These are phyloP conservation scores for Eilema sororculum DNA, from an alignment of 2,888 invertebrate species.

Conservation along the genomic window DNA sequence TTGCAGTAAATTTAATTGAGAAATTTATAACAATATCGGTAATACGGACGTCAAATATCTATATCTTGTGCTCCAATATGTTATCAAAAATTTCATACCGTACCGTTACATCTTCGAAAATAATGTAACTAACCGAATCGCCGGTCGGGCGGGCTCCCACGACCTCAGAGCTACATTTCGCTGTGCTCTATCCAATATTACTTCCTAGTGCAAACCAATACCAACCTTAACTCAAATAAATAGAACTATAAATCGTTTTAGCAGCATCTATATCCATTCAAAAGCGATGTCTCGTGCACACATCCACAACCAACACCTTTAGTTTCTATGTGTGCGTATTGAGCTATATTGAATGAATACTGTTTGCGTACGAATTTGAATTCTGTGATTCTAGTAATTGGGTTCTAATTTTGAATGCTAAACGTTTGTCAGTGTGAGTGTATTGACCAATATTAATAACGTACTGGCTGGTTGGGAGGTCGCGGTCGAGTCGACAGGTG, in stretches of 20 bases:
- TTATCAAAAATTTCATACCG: conserved; percentile 80
- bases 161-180: conserved; percentile 82
- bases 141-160: conserved; percentile 77
- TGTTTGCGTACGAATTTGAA: conserved; percentile 52
- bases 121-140: conserved; percentile 80
- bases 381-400: conserved; percentile 48
- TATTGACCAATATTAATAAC: conserved; percentile 84
- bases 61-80: conserved; percentile 57
- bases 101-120: conserved; percentile 77
- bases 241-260: conserved; percentile 58
- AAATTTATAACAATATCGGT: conserved; percentile 44
- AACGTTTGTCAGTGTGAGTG: conserved; percentile 61
- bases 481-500: conserved; percentile 81
- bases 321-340: conserved; percentile 63
- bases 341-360: conserved; percentile 57
- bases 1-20: neutral
- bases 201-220: conserved; percentile 76
- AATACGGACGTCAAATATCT: conserved; percentile 44
- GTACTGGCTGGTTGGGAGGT: conserved; percentile 76
- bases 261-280: conserved; percentile 73
- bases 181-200: conserved; percentile 83
- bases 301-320: conserved; percentile 72
- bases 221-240: conserved; percentile 51
- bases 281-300: conserved; percentile 75
- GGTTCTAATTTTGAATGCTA: conserved; percentile 51